Evolutionary conservation across 2,113 vertebrate species (phyloP).

Genomic region (Galeopterus variegatus): DNA sequence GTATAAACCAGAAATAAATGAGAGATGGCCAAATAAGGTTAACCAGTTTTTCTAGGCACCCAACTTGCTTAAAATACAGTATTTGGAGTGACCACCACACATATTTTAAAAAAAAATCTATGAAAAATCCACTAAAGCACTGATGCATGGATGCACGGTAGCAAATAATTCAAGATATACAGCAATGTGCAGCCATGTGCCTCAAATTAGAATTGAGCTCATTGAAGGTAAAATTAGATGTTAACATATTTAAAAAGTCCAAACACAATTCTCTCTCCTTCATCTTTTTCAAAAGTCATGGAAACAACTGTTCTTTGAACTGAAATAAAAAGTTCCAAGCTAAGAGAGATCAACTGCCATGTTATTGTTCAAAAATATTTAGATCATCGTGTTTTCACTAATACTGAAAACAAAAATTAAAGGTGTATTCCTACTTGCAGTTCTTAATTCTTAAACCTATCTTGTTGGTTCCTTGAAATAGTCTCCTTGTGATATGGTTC

Average conservation of each 20-base stretch:
- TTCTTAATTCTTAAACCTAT: background rate
- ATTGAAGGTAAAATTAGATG: conserved; percentile 83
- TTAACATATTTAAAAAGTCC: conserved; percentile 80
- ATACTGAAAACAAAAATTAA: conserved; percentile 56
- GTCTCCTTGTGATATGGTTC: background rate
- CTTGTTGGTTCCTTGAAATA: background rate
- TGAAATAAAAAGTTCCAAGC: conserved; percentile 70
- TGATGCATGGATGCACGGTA: conserved; percentile 64
- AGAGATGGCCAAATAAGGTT: conserved; percentile 36
- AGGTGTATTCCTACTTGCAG: background rate
- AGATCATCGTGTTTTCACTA: conserved; percentile 27
- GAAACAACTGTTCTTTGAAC: conserved; percentile 77
- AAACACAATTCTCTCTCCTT: conserved; percentile 61
- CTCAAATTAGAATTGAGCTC: conserved; percentile 84
- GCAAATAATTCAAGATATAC: conserved; percentile 83
- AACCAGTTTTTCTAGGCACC: conserved; percentile 51
- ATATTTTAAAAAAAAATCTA: conserved; percentile 79
- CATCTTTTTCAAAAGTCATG: conserved; percentile 77
- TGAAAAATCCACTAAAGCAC: conserved; percentile 81
- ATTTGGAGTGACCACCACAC: conserved; percentile 73
- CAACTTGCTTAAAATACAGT: conserved; percentile 69
- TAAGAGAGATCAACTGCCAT: background rate
- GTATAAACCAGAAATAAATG: conserved; percentile 56
- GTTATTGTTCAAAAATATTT: background rate
- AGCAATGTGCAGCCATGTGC: conserved; percentile 64